These are phyloP conservation scores for Stramonita haemastoma DNA, from an alignment of 2,888 invertebrate genomes.

Conservation along the genomic window DNA sequence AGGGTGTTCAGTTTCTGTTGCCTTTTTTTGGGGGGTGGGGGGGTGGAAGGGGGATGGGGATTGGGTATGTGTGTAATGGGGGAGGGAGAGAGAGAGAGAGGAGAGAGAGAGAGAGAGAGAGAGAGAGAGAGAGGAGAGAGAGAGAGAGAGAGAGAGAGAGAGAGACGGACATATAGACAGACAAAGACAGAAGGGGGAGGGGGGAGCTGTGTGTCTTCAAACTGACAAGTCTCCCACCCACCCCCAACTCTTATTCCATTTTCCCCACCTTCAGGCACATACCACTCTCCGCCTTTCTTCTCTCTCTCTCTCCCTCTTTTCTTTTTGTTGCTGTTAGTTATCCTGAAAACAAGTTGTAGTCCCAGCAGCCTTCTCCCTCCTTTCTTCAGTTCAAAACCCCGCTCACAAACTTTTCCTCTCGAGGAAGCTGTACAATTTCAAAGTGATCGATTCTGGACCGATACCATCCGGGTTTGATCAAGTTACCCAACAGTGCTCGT, in stretches of 20 bases:
- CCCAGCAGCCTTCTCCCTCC: neutral
- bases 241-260: neutral
- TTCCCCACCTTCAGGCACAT: neutral
- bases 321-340: neutral
- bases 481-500: no score
- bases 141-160: neutral
- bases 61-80: neutral
- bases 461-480: neutral
- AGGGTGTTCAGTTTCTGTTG: no score
- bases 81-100: neutral
- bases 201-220: neutral
- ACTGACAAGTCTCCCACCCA: no score
- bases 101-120: neutral
- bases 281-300: neutral
- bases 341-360: no score
- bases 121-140: neutral
- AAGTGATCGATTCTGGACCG: no score
- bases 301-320: constrained; percentile 25
- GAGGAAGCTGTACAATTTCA: no score
- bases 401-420: neutral
- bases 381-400: neutral
- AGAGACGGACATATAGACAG: neutral
- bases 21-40: no score
- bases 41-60: neutral
- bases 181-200: neutral